Conservation (phyloP, 2,888 invertebrate genomes). For the Melanchra persicariae region DNA sequence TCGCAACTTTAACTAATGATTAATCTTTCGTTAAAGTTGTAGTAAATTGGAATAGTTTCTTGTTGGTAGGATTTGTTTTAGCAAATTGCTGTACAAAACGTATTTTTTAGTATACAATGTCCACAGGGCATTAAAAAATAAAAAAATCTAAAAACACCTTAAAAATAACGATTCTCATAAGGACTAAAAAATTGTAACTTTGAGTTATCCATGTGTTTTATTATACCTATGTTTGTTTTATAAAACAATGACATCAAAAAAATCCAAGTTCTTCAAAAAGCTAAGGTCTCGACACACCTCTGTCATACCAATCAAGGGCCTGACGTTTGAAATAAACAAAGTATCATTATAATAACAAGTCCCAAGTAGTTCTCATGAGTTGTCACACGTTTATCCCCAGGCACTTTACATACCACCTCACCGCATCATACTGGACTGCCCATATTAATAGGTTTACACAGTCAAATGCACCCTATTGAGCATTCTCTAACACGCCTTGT, state of each 20-base stretch:
- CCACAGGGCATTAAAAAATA: background rate
- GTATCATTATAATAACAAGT: conserved; percentile 57
- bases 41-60: conserved; percentile 38
- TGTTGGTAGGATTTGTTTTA: conserved; percentile 9
- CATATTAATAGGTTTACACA: conserved; percentile 88
- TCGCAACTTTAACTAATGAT: conserved; percentile 42
- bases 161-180: too few relatives aligned
- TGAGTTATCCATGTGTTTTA: too few relatives aligned
- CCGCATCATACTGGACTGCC: conserved; percentile 75
- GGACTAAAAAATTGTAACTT: too few relatives aligned
- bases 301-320: conserved; percentile 28
- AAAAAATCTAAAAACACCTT: too few relatives aligned
- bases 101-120: background rate
- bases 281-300: conserved; percentile 8
- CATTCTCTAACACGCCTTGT: conserved; percentile 83
- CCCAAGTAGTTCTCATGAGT: conserved; percentile 66
- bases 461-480: conserved; percentile 85
- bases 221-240: background rate
- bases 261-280: conserved; percentile 10
- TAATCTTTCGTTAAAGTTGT: conserved; percentile 38
- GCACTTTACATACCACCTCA: conserved; percentile 82
- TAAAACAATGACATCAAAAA: conserved; percentile 5
- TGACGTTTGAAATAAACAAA: conserved; percentile 45
- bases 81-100: background rate
- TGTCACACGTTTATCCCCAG: conserved; percentile 75